Percentiles rank a stretch among this genome's conserved stretches.
phyloP scores from a whole-genome alignment of 2,113 vertebrate genomes.

The human (Homo sapiens) region DNA sequence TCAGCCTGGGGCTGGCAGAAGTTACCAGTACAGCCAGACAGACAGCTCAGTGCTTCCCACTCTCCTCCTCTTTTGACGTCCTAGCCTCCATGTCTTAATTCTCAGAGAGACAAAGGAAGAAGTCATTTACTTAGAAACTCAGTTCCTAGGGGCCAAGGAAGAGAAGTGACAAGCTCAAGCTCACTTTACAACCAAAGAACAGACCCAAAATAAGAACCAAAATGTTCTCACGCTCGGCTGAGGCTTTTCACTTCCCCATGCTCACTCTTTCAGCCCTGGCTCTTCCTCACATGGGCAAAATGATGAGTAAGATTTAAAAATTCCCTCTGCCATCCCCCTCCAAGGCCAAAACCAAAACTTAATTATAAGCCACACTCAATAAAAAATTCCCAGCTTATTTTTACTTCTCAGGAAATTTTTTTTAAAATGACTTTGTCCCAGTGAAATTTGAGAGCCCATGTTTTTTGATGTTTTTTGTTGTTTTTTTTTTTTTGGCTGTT shows the following conservation, averaged over 20 bases:
- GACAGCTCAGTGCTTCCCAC: neutral
- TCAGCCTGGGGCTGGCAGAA: neutral
- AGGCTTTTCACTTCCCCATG: slow-evolving; percentile 53
- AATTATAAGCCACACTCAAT: neutral
- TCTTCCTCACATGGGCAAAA: slow-evolving; percentile 56
- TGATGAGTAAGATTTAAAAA: slow-evolving; percentile 59
- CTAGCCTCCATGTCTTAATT: neutral
- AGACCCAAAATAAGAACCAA: slow-evolving; percentile 8
- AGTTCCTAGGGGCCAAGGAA: neutral
- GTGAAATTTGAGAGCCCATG: neutral
- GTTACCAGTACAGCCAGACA: neutral
- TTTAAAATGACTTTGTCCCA: neutral
- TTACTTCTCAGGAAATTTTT: slow-evolving; percentile 17
- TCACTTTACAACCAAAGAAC: neutral
- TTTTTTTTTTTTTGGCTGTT: neutral
- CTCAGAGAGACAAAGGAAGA: neutral
- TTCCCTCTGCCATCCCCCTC: slow-evolving; percentile 39
- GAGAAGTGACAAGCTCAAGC: neutral
- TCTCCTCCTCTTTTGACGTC: neutral
- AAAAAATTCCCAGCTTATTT: slow-evolving; percentile 56
- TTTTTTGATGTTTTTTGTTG: neutral
- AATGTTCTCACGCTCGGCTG: slow-evolving; percentile 54
- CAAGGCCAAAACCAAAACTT: neutral
- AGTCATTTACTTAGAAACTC: neutral
- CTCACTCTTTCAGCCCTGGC: neutral